A percentile compares a stretch with the other conserved stretches of the same genome.
Conservation (phyloP, 2,888 invertebrate genomes). For the Tenthredo notha region DNA sequence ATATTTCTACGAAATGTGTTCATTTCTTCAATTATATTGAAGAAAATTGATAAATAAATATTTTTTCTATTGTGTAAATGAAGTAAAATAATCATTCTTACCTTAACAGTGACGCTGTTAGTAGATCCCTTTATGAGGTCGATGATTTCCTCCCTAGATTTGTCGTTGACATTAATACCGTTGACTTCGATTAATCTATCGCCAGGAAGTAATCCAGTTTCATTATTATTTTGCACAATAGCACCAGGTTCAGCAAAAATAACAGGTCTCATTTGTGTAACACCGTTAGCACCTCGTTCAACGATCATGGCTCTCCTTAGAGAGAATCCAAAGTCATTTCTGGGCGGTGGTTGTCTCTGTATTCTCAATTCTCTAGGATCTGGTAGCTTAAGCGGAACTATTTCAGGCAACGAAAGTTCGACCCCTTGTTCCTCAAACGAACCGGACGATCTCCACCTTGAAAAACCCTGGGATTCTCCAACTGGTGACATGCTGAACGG, state of each 20-base stretch:
- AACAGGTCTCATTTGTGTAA: constrained; percentile 85
- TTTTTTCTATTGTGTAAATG: neutral
- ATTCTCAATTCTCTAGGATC: constrained; percentile 88
- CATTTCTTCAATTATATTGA: neutral
- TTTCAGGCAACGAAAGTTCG: constrained; percentile 86
- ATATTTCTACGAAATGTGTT: neutral
- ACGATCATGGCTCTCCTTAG: constrained; percentile 92
- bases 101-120: constrained; percentile 91
- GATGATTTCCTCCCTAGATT: constrained; percentile 94
- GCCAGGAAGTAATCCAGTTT: constrained; percentile 95
- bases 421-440: constrained; percentile 84
- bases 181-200: constrained; percentile 96
- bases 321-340: constrained; percentile 97
- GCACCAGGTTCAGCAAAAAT: constrained; percentile 95
- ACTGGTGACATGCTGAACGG: constrained; percentile 92
- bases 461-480: constrained; percentile 91
- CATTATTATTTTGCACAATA: constrained; percentile 83
- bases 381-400: constrained; percentile 85
- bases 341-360: constrained; percentile 88
- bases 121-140: constrained; percentile 94
- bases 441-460: constrained; percentile 88
- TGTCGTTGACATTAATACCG: constrained; percentile 90
- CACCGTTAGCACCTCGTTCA: constrained; percentile 82
- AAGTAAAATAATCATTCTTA: constrained; percentile 75
- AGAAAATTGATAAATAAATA: neutral